Evolutionary conservation across 2,888 invertebrate genomes (phyloP).

Genomic region (Amiota communis): DNA sequence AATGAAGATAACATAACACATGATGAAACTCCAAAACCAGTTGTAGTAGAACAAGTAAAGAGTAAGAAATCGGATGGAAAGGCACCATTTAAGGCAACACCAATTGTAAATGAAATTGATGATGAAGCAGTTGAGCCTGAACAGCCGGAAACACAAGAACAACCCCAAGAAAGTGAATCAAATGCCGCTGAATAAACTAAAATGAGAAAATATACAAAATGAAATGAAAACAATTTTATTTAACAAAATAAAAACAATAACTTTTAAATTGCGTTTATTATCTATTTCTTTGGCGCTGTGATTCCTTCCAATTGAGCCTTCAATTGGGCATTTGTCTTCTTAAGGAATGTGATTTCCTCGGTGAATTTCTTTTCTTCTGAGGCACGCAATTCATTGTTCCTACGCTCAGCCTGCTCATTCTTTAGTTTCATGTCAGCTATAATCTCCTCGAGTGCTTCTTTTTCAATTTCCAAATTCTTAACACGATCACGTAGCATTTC

Average conservation of each 20-base stretch:
- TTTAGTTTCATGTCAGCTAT: conserved; percentile 79
- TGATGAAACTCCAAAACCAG: conserved; percentile 50
- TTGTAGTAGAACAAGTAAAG: conserved; percentile 41
- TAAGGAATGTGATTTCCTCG: conserved; percentile 92
- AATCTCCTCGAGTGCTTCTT: conserved; percentile 72
- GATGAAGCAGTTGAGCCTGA: conserved; percentile 49
- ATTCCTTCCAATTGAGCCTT: conserved; percentile 96
- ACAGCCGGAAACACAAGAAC: conserved; percentile 27
- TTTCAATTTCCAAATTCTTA: conserved; percentile 77
- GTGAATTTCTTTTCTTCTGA: conserved; percentile 94
- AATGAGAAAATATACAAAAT: conserved; percentile 27
- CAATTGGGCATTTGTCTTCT: conserved; percentile 94
- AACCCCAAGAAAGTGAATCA: conserved; percentile 22
- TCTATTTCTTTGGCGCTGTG: conserved; percentile 92
- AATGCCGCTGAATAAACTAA: conserved; percentile 6
- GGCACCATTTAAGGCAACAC: conserved; percentile 67
- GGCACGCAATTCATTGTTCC: conserved; percentile 86
- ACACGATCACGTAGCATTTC: conserved; percentile 85
- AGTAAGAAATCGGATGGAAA: conserved; percentile 39
- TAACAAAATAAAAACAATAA: conserved; percentile 47
- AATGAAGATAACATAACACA: neutral
- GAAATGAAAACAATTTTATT: conserved; percentile 43
- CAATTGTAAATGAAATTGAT: conserved; percentile 76
- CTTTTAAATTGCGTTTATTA: neutral
- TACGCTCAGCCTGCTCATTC: conserved; percentile 87